Evolutionary conservation across 2,888 invertebrate genomes (phyloP), one percentile per base, ranked within the genome.

Genomic region (Plagiodera versicolora): DNA sequence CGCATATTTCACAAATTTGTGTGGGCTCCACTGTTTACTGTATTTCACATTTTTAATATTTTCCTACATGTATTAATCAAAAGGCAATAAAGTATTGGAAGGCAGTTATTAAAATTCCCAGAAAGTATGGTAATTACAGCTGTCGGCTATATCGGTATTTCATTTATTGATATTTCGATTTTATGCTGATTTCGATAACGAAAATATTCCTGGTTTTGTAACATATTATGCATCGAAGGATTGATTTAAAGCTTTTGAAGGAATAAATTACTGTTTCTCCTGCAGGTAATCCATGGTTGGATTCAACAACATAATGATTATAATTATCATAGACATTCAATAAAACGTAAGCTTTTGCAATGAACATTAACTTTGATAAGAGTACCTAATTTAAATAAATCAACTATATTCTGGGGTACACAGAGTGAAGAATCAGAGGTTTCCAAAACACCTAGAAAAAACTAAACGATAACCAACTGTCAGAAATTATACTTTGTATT

Each of bases 21-120:
- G 63, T 66, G 64, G 63, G 66, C 53, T 66, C 59, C 52, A 44
- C 58, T 56, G 61, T 66, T 66, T 66, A 61, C 63, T 56, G 61
- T 56, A 58, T 60, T 61, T 54, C 54, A 54, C 30, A 63, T 60
- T 64, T 62, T 66, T 60, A 61, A 63, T 58, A 56, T 32, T 53
- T 49, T 57, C 39, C 6, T 39, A 3, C 53, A 56, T 20, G 51
- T 54, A 61, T 61, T 58, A 61, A 61, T 61, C 61, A 54, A 58
- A 57, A 49, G 49, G 49, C 53, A 52, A 57, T 61, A 58, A 61
- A 58, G 57, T 54, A 61, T 35, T 44, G 54, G 49, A 51, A 58
- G 57, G 49, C 50, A 54, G 57, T 61, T 58, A 57, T 58, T 60
- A 53, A 56, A 58, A 63, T 56, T 48, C 24, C 28, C 19, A 28